Conservation (phyloP, 2,113 vertebrate genomes). For the Gymnocephalus cernua region DNA sequence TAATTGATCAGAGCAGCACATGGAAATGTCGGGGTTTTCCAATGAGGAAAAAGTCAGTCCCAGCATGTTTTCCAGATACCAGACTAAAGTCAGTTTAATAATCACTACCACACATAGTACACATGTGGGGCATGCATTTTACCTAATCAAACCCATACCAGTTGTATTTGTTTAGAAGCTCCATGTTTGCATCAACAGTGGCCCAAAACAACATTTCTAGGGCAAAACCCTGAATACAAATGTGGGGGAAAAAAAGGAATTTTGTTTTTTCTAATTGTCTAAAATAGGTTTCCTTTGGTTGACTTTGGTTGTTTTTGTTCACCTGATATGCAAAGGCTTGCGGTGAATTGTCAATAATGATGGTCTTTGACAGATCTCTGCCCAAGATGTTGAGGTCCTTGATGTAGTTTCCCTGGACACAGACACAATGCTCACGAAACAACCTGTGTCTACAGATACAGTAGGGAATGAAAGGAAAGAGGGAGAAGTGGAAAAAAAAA, state of each 20-base stretch:
- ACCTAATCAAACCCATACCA: not conserved
- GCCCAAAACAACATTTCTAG: too few species aligned
- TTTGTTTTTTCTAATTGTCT: too few species aligned
- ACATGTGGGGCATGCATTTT: too few species aligned
- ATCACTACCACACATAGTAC: not conserved
- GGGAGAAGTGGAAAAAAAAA: slow-evolving; percentile 4
- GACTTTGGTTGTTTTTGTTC: too few species aligned
- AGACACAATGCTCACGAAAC: slow-evolving; percentile 99
- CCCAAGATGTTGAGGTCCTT: slow-evolving; percentile 99
- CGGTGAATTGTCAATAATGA: slow-evolving; percentile 99
- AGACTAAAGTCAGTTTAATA: not conserved
- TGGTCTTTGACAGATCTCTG: slow-evolving; percentile 99
- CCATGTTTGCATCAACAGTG: not conserved
- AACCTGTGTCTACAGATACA: slow-evolving; percentile 91
- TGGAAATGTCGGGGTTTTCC: too few species aligned
- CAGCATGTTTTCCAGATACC: not conserved
- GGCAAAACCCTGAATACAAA: too few species aligned
- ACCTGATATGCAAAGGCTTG: slow-evolving; percentile 99
- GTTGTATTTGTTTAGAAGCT: not conserved
- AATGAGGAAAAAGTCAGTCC: not conserved
- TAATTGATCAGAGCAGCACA: not conserved
- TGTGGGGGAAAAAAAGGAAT: too few species aligned
- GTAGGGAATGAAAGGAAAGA: slow-evolving; percentile 27
- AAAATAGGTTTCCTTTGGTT: too few species aligned
- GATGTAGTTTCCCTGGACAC: slow-evolving; percentile 99